Base-by-base conservation (phyloP, 2,797 vertebrate species). In the Acrocephalus scirpaceus region DNA sequence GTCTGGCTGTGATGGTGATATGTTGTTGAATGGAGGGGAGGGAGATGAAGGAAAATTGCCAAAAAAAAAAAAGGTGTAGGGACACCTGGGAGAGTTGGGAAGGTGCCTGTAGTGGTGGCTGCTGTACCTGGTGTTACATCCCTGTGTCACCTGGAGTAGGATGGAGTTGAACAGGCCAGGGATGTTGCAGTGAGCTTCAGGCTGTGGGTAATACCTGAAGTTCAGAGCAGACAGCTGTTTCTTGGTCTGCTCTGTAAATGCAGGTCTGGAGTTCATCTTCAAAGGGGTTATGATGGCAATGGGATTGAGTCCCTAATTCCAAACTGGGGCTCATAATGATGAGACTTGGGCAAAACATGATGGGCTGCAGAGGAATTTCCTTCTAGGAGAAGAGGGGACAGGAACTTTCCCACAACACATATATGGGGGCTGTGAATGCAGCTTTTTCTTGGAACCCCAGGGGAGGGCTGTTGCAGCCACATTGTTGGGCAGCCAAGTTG, bases 331-430 rank as follows among this genome's bases (percentile, higher is more conserved):
- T 83, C 2, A 1, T 58, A 48, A 36, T 2, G 1, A 16, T 56
- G 53, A 74, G n/a, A 12, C 15, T 38, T 67, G 26, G 23, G 27
- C 53, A 34, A 34, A 78, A 20, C 9, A 8, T 29, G 34, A 38
- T 1, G 2, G 18, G 15, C 38, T 42, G 64, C 26, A 47, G 36
- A 57, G 25, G 4, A 13, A 5, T 77, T 67, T 86, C 18, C 30
- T 61, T 67, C 18, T 48, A 45, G 54, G 48, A 57, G 29, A 4
- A 34, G 22, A 44, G 29, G 3, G 7, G 17, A 6, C 10, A 7
- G 29, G 27, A 34, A 1, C 17, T 61, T 82, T 60, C 15, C 5
- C 5, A 15, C 27, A 53, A 0, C 30, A 11, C 11, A 0, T 10
- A 9, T 32, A 9, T 3, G 13, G 48, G 13, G 16, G 4, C 45